These are phyloP conservation scores for Drosophila anomalata DNA, from an alignment of 2,888 invertebrate genomes.

Conservation along the genomic window DNA sequence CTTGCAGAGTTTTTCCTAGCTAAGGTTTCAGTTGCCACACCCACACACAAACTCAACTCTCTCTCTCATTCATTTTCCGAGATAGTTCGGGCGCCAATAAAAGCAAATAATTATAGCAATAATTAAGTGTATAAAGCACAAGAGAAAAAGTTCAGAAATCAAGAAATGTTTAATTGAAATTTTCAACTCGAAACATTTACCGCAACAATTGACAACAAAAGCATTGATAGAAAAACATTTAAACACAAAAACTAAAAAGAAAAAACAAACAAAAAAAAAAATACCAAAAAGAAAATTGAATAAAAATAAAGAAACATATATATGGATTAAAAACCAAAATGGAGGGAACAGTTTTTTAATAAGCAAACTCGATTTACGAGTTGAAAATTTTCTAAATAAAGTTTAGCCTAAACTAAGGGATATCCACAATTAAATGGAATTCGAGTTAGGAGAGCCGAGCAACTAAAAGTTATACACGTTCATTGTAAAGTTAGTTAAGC, in stretches of 20 bases:
- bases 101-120: slow-evolving; percentile 48
- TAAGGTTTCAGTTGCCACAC: slow-evolving; percentile 71
- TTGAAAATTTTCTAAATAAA: slow-evolving; percentile 42
- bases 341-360: slow-evolving; percentile 76
- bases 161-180: slow-evolving; percentile 1
- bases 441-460: slow-evolving; percentile 21
- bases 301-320: slow-evolving; percentile 57
- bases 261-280: slow-evolving; percentile 49
- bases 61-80: slow-evolving; percentile 27
- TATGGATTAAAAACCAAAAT: slow-evolving; percentile 78
- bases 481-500: slow-evolving; percentile 64
- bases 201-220: slow-evolving; percentile 50
- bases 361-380: slow-evolving; percentile 54
- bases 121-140: slow-evolving; percentile 49
- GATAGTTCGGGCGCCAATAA: slow-evolving; percentile 29
- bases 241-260: slow-evolving; percentile 40
- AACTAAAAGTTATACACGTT: slow-evolving; percentile 43
- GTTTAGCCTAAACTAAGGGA: slow-evolving; percentile 36
- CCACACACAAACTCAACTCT: not conserved
- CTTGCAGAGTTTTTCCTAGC: slow-evolving; percentile 63
- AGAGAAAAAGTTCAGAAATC: slow-evolving; percentile 19
- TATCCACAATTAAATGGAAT: slow-evolving; percentile 27
- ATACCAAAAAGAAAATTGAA: slow-evolving; percentile 12
- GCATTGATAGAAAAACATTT: slow-evolving; percentile 31
- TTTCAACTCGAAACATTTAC: slow-evolving; percentile 18